Base-by-base conservation (phyloP, 2,888 invertebrate genomes). In the Lasioglossum malachurum region DNA sequence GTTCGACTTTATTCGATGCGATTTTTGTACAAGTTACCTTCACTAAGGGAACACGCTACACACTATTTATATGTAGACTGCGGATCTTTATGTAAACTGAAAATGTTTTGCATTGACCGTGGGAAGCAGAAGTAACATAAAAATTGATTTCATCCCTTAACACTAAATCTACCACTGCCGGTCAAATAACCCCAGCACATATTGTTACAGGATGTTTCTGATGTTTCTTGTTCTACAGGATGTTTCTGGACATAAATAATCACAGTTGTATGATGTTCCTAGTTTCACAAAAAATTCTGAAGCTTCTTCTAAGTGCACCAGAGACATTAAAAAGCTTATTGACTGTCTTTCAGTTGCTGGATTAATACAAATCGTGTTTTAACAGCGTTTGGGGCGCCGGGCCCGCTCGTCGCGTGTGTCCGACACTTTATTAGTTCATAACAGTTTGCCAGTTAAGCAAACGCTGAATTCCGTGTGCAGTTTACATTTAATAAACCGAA, bases 401-500 rank as follows among this genome's bases (percentile, higher is more conserved):
- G 60, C 23, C 53, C 67, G 86, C 31, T 64, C 69, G 78, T 88
- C 79, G 86, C 83, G 79, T 86, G 82, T 77, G 80, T 80, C 83
- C 75, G 38, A 77, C 75, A 75, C 74, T 87, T 90, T 90, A 90
- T 87, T 85, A 81, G 81, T 84, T 80, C 75, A 78, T 88, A 88
- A 90, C 80, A 79, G 77, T 81, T 84, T 71, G 49, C 88, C 86
- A 81, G 72, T 90, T 90, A 83, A 86, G 81, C 80, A 81, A 88
- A 87, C 82, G 84, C 64, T 87, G 82, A 88, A 78, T 88, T 90
- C 85, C 78, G 80, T 69, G 82, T 31, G 77, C 78, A 74, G 76
- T 87, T 87, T 87, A 80, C 90, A 88, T 87, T 87, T 87, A 88
- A 87, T 80, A 80, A 88, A 90, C 84, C 80, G 81, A 14, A 75